phyloP scores from a whole-genome alignment of 2,888 invertebrate genomes.

The Torymus tubicola region DNA sequence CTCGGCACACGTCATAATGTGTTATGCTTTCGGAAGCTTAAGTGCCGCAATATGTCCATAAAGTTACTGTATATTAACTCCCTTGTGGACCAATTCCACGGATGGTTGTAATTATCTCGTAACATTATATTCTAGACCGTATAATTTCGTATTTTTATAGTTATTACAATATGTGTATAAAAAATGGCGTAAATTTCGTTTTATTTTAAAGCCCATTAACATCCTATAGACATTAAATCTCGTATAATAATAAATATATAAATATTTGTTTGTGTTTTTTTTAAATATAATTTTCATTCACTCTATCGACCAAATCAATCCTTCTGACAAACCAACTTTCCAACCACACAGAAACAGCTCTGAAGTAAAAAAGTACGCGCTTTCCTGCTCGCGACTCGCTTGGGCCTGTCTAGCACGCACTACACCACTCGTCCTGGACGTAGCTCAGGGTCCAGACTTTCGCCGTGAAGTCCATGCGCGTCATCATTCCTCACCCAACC shows the following conservation, averaged over 20 bases:
- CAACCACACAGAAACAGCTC: slow-evolving; percentile 80
- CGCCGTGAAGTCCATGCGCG: slow-evolving; percentile 79
- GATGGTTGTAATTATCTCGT: too few species aligned
- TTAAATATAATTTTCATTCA: too few species aligned
- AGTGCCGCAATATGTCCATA: slow-evolving; percentile 7
- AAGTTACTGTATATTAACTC: not conserved
- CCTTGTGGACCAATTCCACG: too few species aligned
- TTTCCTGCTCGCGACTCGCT: slow-evolving; percentile 89
- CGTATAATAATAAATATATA: too few species aligned
- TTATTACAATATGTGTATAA: too few species aligned
- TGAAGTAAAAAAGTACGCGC: slow-evolving; percentile 87
- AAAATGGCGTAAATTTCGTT: too few species aligned
- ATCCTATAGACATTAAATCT: too few species aligned
- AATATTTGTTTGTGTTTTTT: too few species aligned
- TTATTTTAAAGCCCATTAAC: too few species aligned
- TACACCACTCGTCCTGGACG: slow-evolving; percentile 71
- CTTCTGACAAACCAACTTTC: not conserved
- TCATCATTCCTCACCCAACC: slow-evolving; percentile 79
- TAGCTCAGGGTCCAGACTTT: slow-evolving; percentile 72
- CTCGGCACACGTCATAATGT: slow-evolving; percentile 15
- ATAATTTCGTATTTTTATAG: too few species aligned
- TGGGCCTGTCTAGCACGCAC: slow-evolving; percentile 81
- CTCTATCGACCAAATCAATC: too few species aligned
- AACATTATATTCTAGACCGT: too few species aligned
- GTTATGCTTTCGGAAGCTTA: slow-evolving; percentile 11